phyloP scores from a whole-genome alignment of 1,140 invertebrate species.

The Euwallacea similis region DNA sequence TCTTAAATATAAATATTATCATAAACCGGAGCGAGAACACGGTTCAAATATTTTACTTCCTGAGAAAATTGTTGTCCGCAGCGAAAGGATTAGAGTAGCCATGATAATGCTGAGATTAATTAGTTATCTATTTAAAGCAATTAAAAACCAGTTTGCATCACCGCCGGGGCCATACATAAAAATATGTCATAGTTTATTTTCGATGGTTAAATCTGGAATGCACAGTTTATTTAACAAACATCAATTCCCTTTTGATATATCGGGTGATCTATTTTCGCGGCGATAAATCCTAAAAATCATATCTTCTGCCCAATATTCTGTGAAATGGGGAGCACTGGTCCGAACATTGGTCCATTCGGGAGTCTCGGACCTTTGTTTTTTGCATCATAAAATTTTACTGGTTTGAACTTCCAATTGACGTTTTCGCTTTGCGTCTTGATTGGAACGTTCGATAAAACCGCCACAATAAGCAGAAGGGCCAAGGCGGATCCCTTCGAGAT shows the following conservation, averaged over 20 bases:
- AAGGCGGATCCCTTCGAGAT: slow-evolving; percentile 15
- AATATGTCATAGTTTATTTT: no score
- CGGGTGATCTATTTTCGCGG: slow-evolving; percentile 9
- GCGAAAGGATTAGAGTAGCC: not conserved
- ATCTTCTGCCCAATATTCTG: slow-evolving; percentile 22
- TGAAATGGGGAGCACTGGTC: slow-evolving; percentile 16
- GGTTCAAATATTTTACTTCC: not conserved
- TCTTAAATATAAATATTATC: not conserved
- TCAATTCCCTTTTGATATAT: not conserved
- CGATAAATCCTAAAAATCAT: slow-evolving; percentile 18
- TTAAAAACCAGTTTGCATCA: no score
- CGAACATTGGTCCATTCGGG: slow-evolving; percentile 6
- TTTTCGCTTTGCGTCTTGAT: not conserved
- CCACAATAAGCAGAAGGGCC: not conserved
- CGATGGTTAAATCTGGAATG: no score
- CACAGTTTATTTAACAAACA: slow-evolving; percentile 12
- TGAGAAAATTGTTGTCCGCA: not conserved
- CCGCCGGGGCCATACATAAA: no score
- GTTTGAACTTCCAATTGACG: not conserved
- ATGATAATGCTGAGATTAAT: no score
- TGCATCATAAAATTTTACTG: slow-evolving; percentile 14
- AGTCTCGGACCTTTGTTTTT: slow-evolving; percentile 9
- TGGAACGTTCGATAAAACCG: not conserved
- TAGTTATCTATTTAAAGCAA: no score
- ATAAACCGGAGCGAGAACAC: not conserved